phyloP scores from a whole-genome alignment of 2,113 vertebrate species.

The Mystacornis crossleyi region DNA sequence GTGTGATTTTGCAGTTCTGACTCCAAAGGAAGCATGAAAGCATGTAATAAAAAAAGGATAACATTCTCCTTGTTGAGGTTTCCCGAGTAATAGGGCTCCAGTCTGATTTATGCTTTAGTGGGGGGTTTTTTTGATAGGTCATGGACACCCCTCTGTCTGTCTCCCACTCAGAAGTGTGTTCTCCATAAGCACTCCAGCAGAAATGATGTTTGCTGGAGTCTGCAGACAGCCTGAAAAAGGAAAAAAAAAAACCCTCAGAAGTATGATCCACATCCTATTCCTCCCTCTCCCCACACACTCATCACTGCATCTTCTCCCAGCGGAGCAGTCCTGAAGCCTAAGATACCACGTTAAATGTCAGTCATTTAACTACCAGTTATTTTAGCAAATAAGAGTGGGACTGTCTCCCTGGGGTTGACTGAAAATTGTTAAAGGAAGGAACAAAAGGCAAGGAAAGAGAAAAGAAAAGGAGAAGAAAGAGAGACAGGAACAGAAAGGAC shows the following conservation, averaged over 20 bases:
- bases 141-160: background rate
- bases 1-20: background rate
- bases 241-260: background rate
- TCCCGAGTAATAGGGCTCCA: background rate
- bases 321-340: background rate
- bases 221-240: background rate
- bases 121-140: accelerated
- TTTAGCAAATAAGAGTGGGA: conserved; percentile 62
- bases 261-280: conserved; percentile 44
- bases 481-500: background rate
- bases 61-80: background rate
- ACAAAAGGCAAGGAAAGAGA: background rate
- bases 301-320: conserved; percentile 24
- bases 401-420: conserved; percentile 39
- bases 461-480: background rate
- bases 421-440: background rate
- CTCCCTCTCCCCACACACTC: conserved; percentile 43
- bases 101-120: background rate
- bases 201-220: background rate
- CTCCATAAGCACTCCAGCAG: background rate
- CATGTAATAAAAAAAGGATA: background rate
- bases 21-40: background rate
- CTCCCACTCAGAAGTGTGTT: background rate
- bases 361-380: conserved; percentile 52
- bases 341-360: conserved; percentile 35